These are phyloP conservation scores for Trichonephila clavata DNA, from an alignment of 1,140 invertebrate genomes.

Conservation along the genomic window DNA sequence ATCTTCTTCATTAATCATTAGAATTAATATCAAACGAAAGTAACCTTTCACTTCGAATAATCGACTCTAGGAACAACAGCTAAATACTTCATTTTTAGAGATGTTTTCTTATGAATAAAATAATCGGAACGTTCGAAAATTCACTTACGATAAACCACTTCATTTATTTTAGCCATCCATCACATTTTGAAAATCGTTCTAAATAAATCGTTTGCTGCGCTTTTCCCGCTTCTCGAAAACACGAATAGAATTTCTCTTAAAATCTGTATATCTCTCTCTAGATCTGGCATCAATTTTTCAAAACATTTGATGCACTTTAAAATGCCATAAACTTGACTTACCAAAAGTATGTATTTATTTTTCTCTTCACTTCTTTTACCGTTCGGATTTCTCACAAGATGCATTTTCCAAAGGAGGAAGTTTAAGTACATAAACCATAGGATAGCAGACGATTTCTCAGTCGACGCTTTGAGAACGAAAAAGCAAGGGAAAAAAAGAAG, in stretches of 20 bases:
- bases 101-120: background rate
- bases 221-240: constrained; percentile 46
- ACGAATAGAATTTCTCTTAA: constrained; percentile 49
- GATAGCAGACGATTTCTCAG: constrained; percentile 53
- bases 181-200: constrained; percentile 6
- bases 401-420: constrained; percentile 31
- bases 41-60: background rate
- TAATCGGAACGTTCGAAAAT: background rate
- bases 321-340: constrained; percentile 66
- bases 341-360: constrained; percentile 63
- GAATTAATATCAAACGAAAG: background rate
- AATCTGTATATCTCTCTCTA: constrained; percentile 31
- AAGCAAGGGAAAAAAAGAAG: background rate
- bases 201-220: constrained; percentile 51
- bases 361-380: constrained; percentile 18
- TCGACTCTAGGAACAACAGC: background rate
- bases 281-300: constrained; percentile 53
- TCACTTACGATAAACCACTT: constrained; percentile 28
- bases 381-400: constrained; percentile 4
- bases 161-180: constrained; percentile 14
- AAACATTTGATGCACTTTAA: constrained; percentile 67
- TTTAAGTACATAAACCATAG: constrained; percentile 55
- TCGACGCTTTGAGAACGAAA: background rate
- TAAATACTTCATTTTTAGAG: background rate
- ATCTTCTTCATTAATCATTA: too few relatives aligned